Evolutionary conservation across 2,113 vertebrate genomes (phyloP).

Genomic region (Morphnarchus princeps): DNA sequence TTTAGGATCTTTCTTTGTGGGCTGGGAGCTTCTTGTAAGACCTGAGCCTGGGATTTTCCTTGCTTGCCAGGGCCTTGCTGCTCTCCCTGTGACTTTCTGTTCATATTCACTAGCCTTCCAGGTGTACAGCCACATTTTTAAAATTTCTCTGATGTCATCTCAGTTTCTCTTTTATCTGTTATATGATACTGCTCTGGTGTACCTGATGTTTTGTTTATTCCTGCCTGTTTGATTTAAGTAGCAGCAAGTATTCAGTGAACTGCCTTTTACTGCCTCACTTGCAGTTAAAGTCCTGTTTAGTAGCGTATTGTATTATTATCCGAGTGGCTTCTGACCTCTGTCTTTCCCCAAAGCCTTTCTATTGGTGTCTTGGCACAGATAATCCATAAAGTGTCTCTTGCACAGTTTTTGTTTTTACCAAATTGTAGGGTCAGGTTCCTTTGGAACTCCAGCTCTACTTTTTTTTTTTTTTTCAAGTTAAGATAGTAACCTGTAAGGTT

Average conservation of each 20-base stretch:
- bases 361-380: neutral
- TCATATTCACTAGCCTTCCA: neutral
- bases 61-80: neutral
- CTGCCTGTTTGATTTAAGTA: neutral
- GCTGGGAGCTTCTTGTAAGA: neutral
- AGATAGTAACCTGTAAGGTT: neutral
- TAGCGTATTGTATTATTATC: neutral
- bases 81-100: neutral
- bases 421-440: neutral
- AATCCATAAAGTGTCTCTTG: neutral
- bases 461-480: neutral
- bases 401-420: neutral
- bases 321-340: neutral
- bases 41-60: neutral
- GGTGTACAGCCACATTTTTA: neutral
- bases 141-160: neutral
- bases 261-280: neutral
- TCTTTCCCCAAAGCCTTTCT: neutral
- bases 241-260: neutral
- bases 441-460: neutral
- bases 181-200: neutral
- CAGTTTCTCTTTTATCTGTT: neutral
- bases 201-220: neutral
- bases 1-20: neutral
- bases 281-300: neutral